phyloP scores from a whole-genome alignment of 2,888 invertebrate species.

The Villa cingulata region DNA sequence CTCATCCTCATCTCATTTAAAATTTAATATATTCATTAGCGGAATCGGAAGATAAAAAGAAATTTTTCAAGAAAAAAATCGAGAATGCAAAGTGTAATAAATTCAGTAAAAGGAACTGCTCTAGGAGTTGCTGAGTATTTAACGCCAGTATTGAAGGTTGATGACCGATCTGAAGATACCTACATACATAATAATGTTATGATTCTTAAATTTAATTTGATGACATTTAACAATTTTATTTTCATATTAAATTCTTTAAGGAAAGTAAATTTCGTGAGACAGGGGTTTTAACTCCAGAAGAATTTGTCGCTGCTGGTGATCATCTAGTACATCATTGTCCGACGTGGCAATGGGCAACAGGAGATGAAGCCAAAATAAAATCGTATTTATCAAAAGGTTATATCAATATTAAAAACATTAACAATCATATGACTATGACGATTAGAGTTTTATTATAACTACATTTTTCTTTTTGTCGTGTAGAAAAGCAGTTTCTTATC shows the following conservation, averaged over 20 bases:
- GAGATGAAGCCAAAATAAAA: conserved; percentile 79
- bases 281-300: conserved; percentile 96
- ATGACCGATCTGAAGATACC: too few species aligned
- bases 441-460: neutral
- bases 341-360: conserved; percentile 95
- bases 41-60: too few species aligned
- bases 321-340: conserved; percentile 98
- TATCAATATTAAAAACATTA: too few species aligned
- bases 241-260: conserved; percentile 44
- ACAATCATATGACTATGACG: neutral
- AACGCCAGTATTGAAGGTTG: conserved; percentile 94
- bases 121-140: conserved; percentile 91
- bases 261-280: conserved; percentile 96
- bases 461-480: neutral
- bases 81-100: conserved; percentile 48
- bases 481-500: conserved; percentile 90
- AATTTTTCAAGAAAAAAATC: too few species aligned
- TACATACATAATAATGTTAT: too few species aligned
- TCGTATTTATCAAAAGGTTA: conserved; percentile 66
- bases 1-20: too few species aligned
- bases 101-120: conserved; percentile 89
- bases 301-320: conserved; percentile 97
- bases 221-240: too few species aligned
- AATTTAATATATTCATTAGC: too few species aligned
- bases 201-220: too few species aligned